A percentile compares a stretch with the other conserved stretches of the same genome.
Conservation (phyloP, 35 echinoderm and acorn worm species). For the Strongylocentrotus purpuratus region DNA sequence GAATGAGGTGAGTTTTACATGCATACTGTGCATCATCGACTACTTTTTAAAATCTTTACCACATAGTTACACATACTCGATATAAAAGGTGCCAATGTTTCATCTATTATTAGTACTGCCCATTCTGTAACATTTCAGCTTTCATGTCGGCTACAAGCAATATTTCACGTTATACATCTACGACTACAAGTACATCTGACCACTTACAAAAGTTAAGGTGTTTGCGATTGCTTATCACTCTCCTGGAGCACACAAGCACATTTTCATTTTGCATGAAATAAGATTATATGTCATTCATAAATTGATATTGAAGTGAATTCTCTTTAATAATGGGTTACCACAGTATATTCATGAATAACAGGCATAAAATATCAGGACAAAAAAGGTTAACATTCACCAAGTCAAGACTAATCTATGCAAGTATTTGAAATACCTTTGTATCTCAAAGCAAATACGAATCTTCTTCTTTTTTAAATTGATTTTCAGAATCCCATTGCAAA, state of each 20-base stretch:
- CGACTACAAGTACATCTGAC: background rate
- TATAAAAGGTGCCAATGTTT: background rate
- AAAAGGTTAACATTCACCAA: background rate
- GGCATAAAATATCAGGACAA: background rate
- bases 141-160: background rate
- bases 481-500: background rate
- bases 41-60: background rate
- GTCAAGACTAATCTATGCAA: background rate
- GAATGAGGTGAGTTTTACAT: slow-evolving; percentile 19
- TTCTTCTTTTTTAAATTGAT: background rate
- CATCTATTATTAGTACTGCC: background rate
- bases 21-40: background rate
- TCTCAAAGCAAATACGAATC: background rate
- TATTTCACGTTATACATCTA: background rate
- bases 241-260: background rate
- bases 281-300: background rate
- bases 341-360: background rate
- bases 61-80: background rate
- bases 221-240: background rate
- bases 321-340: too few species aligned
- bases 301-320: background rate
- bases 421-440: background rate
- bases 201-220: background rate
- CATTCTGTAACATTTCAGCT: background rate
- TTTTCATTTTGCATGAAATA: background rate